These are phyloP conservation scores for Colinus virginianus DNA, from an alignment of 2,113 vertebrate species.

Conservation along the genomic window DNA sequence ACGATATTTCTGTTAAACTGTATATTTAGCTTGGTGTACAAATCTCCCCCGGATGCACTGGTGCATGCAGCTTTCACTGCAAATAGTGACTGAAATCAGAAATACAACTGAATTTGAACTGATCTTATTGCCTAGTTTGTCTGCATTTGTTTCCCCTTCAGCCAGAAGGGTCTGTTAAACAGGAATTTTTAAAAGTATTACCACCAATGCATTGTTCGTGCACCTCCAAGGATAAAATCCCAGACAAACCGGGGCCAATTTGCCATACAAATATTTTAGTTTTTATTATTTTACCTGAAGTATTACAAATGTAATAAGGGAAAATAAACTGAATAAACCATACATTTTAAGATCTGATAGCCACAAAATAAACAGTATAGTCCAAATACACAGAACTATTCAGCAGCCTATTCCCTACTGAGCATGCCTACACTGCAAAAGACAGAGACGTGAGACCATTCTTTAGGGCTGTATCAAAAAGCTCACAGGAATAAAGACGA, in stretches of 20 bases:
- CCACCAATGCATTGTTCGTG: conserved; percentile 43
- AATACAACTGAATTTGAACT: conserved; percentile 78
- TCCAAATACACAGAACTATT: background rate
- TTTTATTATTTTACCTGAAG: conserved; percentile 69
- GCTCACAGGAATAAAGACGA: background rate
- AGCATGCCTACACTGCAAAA: background rate
- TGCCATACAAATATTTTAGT: conserved; percentile 45
- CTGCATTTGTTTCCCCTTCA: conserved; percentile 76
- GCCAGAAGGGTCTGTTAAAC: conserved; percentile 74
- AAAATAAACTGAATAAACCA: conserved; percentile 51
- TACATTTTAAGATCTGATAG: conserved; percentile 59
- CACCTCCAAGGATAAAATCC: conserved; percentile 60
- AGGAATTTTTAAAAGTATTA: conserved; percentile 52
- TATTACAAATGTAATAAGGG: conserved; percentile 55
- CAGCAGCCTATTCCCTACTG: background rate
- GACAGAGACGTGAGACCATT: accelerated
- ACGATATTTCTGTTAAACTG: background rate
- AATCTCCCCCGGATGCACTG: conserved; percentile 1
- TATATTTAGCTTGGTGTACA: background rate
- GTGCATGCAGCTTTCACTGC: background rate
- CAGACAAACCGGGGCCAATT: conserved; percentile 59
- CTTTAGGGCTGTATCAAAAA: background rate
- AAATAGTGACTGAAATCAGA: conserved; percentile 67
- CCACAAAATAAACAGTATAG: conserved; percentile 40
- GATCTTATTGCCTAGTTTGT: conserved; percentile 69